A percentile compares a stretch with the other conserved stretches of the same genome.
These are phyloP conservation scores for Ormyrus rosae DNA, from an alignment of 2,888 invertebrate genomes.

Conservation along the genomic window DNA sequence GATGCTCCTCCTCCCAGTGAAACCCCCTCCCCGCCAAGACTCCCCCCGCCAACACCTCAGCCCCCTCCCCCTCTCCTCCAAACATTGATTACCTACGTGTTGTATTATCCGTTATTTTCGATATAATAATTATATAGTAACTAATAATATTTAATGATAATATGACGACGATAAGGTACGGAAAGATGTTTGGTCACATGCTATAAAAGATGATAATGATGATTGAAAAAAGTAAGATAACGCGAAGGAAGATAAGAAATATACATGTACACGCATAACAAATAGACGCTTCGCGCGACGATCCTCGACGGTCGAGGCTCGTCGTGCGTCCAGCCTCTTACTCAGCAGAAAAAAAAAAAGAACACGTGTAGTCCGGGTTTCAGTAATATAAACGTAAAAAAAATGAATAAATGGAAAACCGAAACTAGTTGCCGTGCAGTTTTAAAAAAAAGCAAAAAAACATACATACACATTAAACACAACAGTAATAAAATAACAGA, in stretches of 20 bases:
- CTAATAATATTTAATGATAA: constrained; percentile 75
- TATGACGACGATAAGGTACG: constrained; percentile 75
- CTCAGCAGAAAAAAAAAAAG: constrained; percentile 51
- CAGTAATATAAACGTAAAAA: constrained; percentile 54
- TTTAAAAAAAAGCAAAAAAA: constrained; percentile 61
- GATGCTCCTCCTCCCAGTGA: constrained; percentile 45
- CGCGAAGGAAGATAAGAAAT: constrained; percentile 57
- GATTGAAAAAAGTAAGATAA: constrained; percentile 53
- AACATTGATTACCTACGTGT: constrained; percentile 71
- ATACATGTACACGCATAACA: constrained; percentile 56
- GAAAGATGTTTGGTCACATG: constrained; percentile 74
- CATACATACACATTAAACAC: constrained; percentile 60
- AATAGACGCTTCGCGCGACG: constrained; percentile 47
- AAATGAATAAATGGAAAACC: constrained; percentile 60
- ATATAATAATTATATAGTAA: constrained; percentile 75
- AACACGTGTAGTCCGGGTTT: constrained; percentile 59
- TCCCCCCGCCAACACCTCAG: constrained; percentile 33
- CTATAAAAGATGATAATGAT: constrained; percentile 51
- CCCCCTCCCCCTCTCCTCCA: constrained; percentile 61
- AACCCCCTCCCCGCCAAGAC: constrained; percentile 16
- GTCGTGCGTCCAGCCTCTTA: constrained; percentile 52
- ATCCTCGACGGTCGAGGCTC: constrained; percentile 45
- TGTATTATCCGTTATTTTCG: constrained; percentile 77
- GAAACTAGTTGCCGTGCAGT: constrained; percentile 74
- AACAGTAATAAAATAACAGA: constrained; percentile 62